Percentiles rank a stretch among this genome's conserved stretches.
Conservation (phyloP, 2,113 vertebrate species). For the Tupaia tana region DNA sequence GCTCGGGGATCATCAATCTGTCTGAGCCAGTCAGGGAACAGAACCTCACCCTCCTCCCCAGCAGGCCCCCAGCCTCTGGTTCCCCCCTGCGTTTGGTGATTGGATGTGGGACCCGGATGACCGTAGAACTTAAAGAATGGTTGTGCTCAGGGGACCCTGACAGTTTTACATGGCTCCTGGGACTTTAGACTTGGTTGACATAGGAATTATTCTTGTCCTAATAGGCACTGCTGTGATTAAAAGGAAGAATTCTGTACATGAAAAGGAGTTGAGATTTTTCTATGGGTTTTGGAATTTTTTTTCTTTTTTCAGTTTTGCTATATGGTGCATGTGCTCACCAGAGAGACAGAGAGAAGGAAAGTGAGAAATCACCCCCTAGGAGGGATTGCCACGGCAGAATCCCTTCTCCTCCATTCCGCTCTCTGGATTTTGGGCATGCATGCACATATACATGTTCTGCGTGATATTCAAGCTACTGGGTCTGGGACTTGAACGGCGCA, state of each 20-base stretch:
- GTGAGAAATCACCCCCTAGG: too few relatives aligned
- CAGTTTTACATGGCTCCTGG: neutral
- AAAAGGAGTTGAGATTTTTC: neutral
- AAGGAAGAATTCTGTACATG: neutral
- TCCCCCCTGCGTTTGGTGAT: neutral
- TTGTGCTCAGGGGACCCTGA: neutral
- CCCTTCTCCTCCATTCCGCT: too few relatives aligned
- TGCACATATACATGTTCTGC: too few relatives aligned
- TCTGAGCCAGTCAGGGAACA: neutral
- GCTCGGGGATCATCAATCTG: neutral
- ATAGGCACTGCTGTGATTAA: neutral
- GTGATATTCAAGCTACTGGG: too few relatives aligned
- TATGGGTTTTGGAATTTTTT: neutral
- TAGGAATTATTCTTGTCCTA: neutral
- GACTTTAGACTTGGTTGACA: neutral
- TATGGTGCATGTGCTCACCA: too few relatives aligned
- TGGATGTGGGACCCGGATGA: neutral
- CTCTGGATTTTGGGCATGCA: too few relatives aligned
- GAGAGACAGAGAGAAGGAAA: too few relatives aligned
- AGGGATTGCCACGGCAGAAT: too few relatives aligned
- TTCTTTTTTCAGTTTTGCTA: too few relatives aligned
- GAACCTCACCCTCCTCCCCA: fast-evolving
- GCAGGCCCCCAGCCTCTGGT: fast-evolving
- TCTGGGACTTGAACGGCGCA: too few relatives aligned
- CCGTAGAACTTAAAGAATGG: neutral